Percentiles rank a stretch among this genome's conserved stretches.
Conservation (phyloP, 1,140 invertebrate genomes). For the Papilio polyxenes region DNA sequence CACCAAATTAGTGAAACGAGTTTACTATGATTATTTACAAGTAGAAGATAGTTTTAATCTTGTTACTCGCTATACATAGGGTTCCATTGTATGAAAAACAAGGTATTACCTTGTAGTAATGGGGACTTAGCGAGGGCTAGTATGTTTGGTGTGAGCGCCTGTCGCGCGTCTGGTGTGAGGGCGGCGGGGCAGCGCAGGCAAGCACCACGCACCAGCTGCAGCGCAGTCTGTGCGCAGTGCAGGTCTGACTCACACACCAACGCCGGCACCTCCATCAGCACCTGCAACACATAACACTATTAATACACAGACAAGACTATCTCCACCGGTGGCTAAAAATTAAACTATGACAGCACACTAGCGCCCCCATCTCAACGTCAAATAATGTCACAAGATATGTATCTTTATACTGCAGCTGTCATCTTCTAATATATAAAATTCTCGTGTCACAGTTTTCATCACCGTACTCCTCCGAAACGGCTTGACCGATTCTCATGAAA, state of each 20-base stretch:
- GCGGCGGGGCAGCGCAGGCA: slow-evolving; percentile 86
- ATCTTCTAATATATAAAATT: too few relatives aligned
- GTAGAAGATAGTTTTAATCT: too few relatives aligned
- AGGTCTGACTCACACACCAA: slow-evolving; percentile 96
- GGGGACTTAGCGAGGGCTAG: slow-evolving; percentile 94
- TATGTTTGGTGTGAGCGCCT: slow-evolving; percentile 89
- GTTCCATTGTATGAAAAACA: background rate
- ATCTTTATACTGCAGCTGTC: too few relatives aligned
- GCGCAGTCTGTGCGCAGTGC: slow-evolving; percentile 95
- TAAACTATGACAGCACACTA: background rate
- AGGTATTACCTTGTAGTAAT: slow-evolving; percentile 86
- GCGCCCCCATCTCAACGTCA: background rate
- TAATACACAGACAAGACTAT: background rate
- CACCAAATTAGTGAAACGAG: too few relatives aligned
- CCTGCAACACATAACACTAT: slow-evolving; percentile 47
- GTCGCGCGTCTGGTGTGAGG: slow-evolving; percentile 82
- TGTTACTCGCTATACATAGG: too few relatives aligned
- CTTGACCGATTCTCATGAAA: too few relatives aligned
- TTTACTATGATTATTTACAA: too few relatives aligned
- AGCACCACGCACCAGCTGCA: slow-evolving; percentile 89
- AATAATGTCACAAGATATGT: background rate
- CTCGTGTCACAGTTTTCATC: too few relatives aligned
- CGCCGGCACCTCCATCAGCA: slow-evolving; percentile 85
- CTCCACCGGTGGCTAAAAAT: background rate
- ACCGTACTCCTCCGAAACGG: too few relatives aligned